Evolutionary conservation across 2,888 invertebrate species (phyloP), one percentile per base, ranked within the genome.

Genomic region (Luffia ferchaultella): DNA sequence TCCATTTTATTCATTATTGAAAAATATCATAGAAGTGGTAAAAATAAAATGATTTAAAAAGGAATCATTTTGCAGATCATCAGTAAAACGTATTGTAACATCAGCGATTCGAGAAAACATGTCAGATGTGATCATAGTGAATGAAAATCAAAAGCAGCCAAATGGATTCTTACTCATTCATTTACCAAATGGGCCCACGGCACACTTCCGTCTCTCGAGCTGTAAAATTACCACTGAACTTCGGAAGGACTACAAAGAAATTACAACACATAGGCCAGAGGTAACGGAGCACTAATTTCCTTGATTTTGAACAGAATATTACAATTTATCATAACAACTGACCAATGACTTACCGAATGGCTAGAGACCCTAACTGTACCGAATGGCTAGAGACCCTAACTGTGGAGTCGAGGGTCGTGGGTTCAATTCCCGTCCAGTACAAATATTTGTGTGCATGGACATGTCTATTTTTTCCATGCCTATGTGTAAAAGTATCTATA

Each of bases 101-200:
- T 93, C 95, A 60, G 95, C 96, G 0, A 88, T 88, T 43, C 87
- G 89, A 0, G 90, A 90, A 62, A 88, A 90, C 16, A 95, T 89
- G 60, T 96, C 97, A 0, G 97, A 98, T 71, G 87, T 98, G 16
- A 79, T 97, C 17, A 87, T 98, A n/a, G 84, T 99, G 1, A 98
- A 98, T 74, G 98, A 99, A 73, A 93, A 98, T 75, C 89, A 90
- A 59, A 92, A 93, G 60, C 89, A 93, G 66, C 98, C 98, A 0
- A 95, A 97, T 78, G 98, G 96, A 1, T 85, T 99, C 68, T 83
- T 98, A 16, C 84, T 99, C 2, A 91, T 96, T 54, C 98, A 99
- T 78, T 83, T 99, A 54, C 99, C 99, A 0, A 90, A 95, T 58
- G 99, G 99, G 0, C 99, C 99, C 0, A 98, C 99, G 0, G 96